Evolutionary conservation across 2,113 vertebrate genomes (phyloP).

Genomic region (Muntiacus reevesi): DNA sequence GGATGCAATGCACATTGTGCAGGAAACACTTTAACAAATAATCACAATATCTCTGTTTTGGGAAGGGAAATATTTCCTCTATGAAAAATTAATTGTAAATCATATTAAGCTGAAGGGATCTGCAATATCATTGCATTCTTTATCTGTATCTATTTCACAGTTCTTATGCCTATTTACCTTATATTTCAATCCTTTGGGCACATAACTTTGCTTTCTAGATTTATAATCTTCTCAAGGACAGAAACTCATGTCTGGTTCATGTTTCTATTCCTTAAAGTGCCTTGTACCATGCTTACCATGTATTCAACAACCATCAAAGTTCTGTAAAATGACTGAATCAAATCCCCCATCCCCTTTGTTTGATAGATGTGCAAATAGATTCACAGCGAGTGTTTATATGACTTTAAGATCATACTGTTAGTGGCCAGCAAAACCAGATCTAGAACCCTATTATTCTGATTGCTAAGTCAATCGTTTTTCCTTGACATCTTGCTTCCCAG

Average conservation of each 20-base stretch:
- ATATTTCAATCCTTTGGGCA: not conserved
- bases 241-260: not conserved
- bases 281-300: not conserved
- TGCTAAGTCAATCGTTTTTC: not conserved
- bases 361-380: not conserved
- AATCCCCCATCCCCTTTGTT: not conserved
- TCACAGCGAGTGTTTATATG: not conserved
- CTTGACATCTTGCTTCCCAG: not conserved
- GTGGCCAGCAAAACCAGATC: not conserved
- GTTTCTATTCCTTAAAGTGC: not conserved
- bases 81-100: not conserved
- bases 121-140: not conserved
- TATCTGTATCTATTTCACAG: not conserved
- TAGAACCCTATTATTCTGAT: not conserved
- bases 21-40: not conserved
- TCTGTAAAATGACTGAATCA: not conserved
- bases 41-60: not conserved
- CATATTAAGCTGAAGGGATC: not conserved
- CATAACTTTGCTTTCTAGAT: not conserved
- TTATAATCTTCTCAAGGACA: not conserved
- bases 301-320: not conserved
- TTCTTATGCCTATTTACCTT: not conserved
- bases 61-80: not conserved
- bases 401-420: not conserved
- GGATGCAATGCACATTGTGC: not conserved